Conservation (phyloP, 1,140 invertebrate species). For the Heterodera schachtii region DNA sequence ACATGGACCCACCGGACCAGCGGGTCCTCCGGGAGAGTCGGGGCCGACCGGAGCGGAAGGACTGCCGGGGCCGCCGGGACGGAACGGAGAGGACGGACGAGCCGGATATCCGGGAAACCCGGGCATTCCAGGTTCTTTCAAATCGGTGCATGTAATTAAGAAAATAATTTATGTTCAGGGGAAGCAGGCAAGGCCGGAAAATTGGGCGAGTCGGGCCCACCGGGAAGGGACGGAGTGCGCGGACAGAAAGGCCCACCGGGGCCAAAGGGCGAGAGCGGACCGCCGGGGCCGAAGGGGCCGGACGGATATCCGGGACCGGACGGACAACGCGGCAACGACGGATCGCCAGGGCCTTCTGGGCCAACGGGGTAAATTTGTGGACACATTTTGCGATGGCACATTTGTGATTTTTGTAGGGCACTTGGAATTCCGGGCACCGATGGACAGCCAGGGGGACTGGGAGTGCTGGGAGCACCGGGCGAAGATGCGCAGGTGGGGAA, state of each 20-base stretch:
- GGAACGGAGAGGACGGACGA: slow-evolving; percentile 47
- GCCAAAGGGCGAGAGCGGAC: slow-evolving; percentile 44
- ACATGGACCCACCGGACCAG: slow-evolving; percentile 42
- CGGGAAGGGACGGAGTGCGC: slow-evolving; percentile 45
- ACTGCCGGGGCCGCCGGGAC: slow-evolving; percentile 38
- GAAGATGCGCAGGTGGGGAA: slow-evolving; percentile 31
- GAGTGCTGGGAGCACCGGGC: slow-evolving; percentile 34
- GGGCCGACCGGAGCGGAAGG: slow-evolving; percentile 41
- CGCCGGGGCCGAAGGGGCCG: slow-evolving; percentile 45
- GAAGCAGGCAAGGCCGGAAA: slow-evolving; percentile 47
- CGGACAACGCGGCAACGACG: slow-evolving; percentile 54
- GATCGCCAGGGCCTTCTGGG: slow-evolving; percentile 33
- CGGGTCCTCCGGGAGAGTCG: slow-evolving; percentile 40
- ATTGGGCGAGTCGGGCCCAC: slow-evolving; percentile 44
- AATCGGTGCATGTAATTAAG: neutral
- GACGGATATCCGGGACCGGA: slow-evolving; percentile 55
- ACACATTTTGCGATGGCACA: neutral
- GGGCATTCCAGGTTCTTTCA: slow-evolving; percentile 41
- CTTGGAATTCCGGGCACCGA: slow-evolving; percentile 49
- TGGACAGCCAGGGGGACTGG: slow-evolving; percentile 47
- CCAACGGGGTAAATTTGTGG: neutral
- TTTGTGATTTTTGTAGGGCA: neutral
- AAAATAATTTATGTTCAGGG: slow-evolving; percentile 10
- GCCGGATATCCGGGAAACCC: slow-evolving; percentile 50
- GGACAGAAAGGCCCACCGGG: slow-evolving; percentile 48